These are phyloP conservation scores for Drosophila picticornis DNA, from an alignment of 2,888 invertebrate genomes.

Conservation along the genomic window DNA sequence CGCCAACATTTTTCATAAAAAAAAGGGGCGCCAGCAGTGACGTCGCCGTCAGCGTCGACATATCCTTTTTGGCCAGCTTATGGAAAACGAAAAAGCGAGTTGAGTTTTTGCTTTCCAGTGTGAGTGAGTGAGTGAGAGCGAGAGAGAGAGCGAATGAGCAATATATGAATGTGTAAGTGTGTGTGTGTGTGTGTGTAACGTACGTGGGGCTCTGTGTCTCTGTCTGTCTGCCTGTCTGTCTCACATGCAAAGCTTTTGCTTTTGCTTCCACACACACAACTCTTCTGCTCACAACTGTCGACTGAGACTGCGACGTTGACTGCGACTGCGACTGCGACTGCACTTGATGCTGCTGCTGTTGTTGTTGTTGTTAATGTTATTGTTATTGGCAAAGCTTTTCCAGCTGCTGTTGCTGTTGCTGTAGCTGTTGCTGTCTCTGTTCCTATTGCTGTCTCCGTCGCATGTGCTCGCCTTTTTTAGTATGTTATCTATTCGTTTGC, in stretches of 20 bases:
- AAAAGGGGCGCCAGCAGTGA: conserved; percentile 50
- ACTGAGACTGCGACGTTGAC: conserved; percentile 9
- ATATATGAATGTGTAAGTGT: conserved; percentile 30
- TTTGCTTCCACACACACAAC: conserved; percentile 54
- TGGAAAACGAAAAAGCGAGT: conserved; percentile 73
- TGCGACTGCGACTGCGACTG: conserved; percentile 37
- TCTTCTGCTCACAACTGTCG: conserved; percentile 68
- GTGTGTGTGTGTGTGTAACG: conserved; percentile 43
- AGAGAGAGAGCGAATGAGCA: conserved; percentile 32
- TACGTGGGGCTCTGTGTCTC: conserved; percentile 58
- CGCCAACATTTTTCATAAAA: conserved; percentile 77
- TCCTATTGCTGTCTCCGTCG: conserved; percentile 52
- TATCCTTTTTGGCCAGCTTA: conserved; percentile 70
- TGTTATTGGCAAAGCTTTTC: conserved; percentile 62
- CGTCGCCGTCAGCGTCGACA: conserved; percentile 47
- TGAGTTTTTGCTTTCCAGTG: conserved; percentile 75
- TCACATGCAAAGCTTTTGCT: conserved; percentile 61
- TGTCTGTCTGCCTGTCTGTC: conserved; percentile 33
- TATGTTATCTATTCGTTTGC: conserved; percentile 81
- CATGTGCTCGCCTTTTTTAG: conserved; percentile 74
- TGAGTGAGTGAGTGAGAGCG: conserved; percentile 43
- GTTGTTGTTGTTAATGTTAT: conserved; percentile 38
- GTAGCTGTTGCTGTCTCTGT: conserved; percentile 47
- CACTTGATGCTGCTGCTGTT: conserved; percentile 26
- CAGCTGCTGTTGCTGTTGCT: conserved; percentile 45